A percentile compares a stretch with the other conserved stretches of the same genome.
Conservation (phyloP, 2,113 vertebrate genomes). For the Junco hyemalis region DNA sequence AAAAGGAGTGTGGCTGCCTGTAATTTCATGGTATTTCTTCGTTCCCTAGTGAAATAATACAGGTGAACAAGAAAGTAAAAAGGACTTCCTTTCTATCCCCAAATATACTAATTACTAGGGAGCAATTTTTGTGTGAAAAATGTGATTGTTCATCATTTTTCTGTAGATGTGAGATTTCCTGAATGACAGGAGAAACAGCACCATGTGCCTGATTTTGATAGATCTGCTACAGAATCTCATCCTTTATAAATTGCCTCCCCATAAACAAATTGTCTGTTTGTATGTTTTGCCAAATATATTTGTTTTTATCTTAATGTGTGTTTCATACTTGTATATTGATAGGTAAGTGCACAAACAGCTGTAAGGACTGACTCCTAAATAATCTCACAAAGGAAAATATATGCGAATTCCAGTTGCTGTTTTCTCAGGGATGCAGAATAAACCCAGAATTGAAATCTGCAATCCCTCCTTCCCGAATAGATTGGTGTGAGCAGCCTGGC, state of each 20-base stretch:
- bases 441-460: neutral
- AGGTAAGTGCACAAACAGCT: neutral
- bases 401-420: neutral
- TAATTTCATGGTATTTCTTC: neutral
- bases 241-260: neutral
- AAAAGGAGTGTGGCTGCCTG: neutral
- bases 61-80: neutral
- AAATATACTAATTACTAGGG: neutral
- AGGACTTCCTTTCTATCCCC: neutral
- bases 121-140: neutral
- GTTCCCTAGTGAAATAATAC: neutral
- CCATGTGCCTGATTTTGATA: neutral
- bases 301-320: neutral
- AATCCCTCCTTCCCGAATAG: rapidly evolving
- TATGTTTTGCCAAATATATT: neutral
- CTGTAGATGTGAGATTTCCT: neutral
- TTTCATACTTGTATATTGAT: neutral
- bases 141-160: neutral
- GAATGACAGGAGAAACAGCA: neutral
- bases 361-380: neutral
- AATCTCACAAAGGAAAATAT: neutral
- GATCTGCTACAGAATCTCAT: neutral
- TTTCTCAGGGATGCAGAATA: neutral
- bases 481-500: rapidly evolving
- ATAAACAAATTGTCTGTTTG: conserved; percentile 10